Evolutionary conservation across 2,888 invertebrate species (phyloP), one percentile per base, ranked within the genome.

Genomic region (Hypselothyrea guttata): DNA sequence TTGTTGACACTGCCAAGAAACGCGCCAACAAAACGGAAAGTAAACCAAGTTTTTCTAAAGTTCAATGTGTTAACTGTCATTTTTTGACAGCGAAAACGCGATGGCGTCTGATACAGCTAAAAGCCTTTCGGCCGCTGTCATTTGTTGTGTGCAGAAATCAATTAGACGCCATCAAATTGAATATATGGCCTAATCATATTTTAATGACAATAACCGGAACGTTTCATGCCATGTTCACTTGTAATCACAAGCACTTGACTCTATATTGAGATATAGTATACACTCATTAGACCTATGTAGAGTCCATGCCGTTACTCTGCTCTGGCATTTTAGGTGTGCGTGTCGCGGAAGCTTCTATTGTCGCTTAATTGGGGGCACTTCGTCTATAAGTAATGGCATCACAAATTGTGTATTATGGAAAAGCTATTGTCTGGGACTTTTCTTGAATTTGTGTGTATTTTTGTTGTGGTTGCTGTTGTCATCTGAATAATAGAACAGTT

Each of bases 281-380:
- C 33, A 38, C 33, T 15, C 38, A 58, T 58, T 48, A 44, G 22
- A 22, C 22, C 22, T 5, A 22, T 30, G 4, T 2, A n/a, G 9
- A 40, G 11, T 30, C 12, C 5, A 34, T 41, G n/a, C n/a, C 22
- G 31, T 11, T 22, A 22, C 22, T 22, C 2, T 28, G 7, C 13
- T 11, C 1, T 18, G 22, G 22, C 5, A 34, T 7, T 41, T 35
- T 31, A 37, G 59, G 47, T 59, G 46, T 61, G 73, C 70, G 70
- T 70, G 70, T 47, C 54, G 48, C 52, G 54, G 54, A 55, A 68
- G 62, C 48, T 63, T 22, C 84, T 22, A 84, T 77, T 77, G 84
- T 77, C 57, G 60, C 38, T 73, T 84, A 77, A 77, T 77, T 81
- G 84, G 75, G 59, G 52, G 48, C 71, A 60, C 22, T 37, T 35